A percentile compares a stretch with the other conserved stretches of the same genome.
These are phyloP conservation scores for Sinosuthora webbiana DNA, from an alignment of 2,113 vertebrate species.

Conservation along the genomic window DNA sequence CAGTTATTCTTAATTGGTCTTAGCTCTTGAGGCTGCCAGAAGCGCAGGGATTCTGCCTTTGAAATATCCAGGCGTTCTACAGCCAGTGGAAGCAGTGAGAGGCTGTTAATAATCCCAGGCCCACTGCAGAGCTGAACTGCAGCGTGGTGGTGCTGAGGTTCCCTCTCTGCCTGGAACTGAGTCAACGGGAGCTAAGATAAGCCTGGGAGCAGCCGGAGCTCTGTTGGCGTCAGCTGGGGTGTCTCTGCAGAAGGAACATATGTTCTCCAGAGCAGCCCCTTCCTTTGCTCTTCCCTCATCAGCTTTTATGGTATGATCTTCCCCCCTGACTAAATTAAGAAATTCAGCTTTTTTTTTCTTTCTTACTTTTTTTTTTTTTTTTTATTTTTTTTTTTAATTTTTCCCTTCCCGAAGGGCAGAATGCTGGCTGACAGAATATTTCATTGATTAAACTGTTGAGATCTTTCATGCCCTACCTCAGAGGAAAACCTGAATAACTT, in stretches of 20 bases:
- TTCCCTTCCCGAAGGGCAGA: conserved; percentile 28
- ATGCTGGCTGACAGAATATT: background rate
- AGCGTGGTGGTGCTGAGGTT: background rate
- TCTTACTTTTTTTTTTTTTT: background rate
- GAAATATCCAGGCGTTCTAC: background rate
- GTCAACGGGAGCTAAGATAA: conserved; percentile 17
- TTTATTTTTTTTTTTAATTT: background rate
- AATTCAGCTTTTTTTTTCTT: background rate
- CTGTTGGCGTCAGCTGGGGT: conserved; percentile 17
- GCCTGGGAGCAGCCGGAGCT: background rate
- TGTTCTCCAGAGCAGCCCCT: conserved; percentile 22
- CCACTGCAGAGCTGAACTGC: background rate
- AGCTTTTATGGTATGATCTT: conserved; percentile 13
- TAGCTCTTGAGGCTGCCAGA: background rate
- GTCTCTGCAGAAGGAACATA: conserved; percentile 24
- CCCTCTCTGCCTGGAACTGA: background rate
- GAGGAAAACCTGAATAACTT: background rate
- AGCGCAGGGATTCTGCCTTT: background rate
- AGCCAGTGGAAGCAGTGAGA: background rate
- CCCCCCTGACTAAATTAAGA: conserved; percentile 24
- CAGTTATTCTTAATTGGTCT: background rate
- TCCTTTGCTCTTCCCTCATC: conserved; percentile 18
- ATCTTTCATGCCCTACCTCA: background rate
- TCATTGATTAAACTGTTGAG: conserved; percentile 2
- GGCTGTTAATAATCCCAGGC: background rate